A percentile compares a stretch with the other conserved stretches of the same genome.
phyloP scores from a whole-genome alignment of 2,113 vertebrate species.

The Phylloscopus whistleri region DNA sequence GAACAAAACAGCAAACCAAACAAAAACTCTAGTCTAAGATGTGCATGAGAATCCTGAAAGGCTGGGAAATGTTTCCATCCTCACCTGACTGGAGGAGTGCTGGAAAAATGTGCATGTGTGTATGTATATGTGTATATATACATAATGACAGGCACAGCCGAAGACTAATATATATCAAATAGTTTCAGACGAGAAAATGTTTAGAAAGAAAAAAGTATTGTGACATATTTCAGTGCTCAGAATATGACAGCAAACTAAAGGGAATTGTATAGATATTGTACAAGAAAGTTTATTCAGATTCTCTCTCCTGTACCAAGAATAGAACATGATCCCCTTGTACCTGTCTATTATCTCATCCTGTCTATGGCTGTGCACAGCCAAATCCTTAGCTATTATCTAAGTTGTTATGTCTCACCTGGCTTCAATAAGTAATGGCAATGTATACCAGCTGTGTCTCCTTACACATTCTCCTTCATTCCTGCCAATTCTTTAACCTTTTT shows the following conservation, averaged over 20 bases:
- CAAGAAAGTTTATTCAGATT: neutral
- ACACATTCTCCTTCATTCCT: neutral
- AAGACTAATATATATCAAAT: neutral
- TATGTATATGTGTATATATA: rapidly evolving
- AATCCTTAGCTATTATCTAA: neutral
- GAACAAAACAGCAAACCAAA: neutral
- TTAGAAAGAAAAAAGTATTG: neutral
- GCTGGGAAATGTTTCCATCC: neutral
- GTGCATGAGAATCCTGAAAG: neutral
- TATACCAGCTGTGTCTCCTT: neutral
- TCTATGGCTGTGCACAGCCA: neutral
- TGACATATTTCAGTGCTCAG: neutral
- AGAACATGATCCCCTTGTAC: neutral
- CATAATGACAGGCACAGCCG: neutral
- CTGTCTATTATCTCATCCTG: neutral
- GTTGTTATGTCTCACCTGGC: neutral
- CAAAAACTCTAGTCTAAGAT: neutral
- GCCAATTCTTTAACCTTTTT: neutral
- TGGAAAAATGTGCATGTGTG: neutral
- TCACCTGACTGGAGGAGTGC: neutral
- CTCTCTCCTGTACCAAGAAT: neutral
- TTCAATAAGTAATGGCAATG: neutral
- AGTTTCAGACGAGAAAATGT: neutral
- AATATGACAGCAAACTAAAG: neutral
- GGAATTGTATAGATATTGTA: neutral